Percentiles rank a stretch among this genome's conserved stretches.
phyloP scores from a whole-genome alignment of 1,140 invertebrate genomes.

The Ephestia elutella region DNA sequence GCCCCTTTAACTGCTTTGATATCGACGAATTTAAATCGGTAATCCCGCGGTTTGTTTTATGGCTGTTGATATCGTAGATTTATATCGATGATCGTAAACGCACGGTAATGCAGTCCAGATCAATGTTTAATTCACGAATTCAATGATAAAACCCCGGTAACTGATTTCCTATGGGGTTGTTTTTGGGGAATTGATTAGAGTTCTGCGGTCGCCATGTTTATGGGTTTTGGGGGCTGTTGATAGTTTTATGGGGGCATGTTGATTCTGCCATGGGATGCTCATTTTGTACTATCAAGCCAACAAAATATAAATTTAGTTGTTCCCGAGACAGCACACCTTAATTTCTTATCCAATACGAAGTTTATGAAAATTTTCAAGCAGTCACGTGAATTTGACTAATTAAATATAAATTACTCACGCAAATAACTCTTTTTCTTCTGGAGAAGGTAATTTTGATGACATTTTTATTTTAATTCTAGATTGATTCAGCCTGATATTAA shows the following conservation, averaged over 20 bases:
- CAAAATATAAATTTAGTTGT: not conserved
- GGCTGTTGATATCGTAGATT: slow-evolving; percentile 52
- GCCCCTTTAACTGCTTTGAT: slow-evolving; percentile 56
- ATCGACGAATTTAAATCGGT: slow-evolving; percentile 69
- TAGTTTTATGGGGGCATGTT: not conserved
- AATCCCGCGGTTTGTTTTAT: slow-evolving; percentile 69
- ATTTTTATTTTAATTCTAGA: no score
- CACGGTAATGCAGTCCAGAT: slow-evolving; percentile 42
- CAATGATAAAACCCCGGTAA: slow-evolving; percentile 18
- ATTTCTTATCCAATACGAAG: no score
- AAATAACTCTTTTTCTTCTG: no score
- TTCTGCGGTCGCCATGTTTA: not conserved
- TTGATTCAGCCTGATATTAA: no score
- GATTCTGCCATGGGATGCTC: not conserved
- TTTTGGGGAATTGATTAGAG: slow-evolving; percentile 1
- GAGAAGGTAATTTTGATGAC: no score
- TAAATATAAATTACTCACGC: no score
- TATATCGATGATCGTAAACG: slow-evolving; percentile 59
- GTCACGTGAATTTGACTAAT: no score
- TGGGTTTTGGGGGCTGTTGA: not conserved
- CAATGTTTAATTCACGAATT: slow-evolving; percentile 26
- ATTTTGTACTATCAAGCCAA: no score
- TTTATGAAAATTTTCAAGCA: no score
- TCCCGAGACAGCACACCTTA: no score
- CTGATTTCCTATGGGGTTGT: slow-evolving; percentile 18